phyloP scores from a whole-genome alignment of 2,888 invertebrate species.

The Aromia moschata region DNA sequence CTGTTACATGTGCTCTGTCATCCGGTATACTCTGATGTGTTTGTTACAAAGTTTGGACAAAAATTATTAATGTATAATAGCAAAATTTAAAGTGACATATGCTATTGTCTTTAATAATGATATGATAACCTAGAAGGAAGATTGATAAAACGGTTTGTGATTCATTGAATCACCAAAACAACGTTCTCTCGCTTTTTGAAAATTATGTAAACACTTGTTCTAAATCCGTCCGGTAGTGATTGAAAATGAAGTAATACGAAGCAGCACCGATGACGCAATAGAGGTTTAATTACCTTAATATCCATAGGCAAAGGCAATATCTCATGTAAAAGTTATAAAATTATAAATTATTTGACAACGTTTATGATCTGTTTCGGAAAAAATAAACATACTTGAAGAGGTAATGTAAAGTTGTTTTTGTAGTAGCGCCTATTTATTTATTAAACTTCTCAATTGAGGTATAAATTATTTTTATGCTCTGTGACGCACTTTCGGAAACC shows the following conservation, averaged over 20 bases:
- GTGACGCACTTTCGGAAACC: conserved; percentile 22
- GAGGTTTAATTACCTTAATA: conserved; percentile 4
- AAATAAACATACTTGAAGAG: conserved; percentile 26
- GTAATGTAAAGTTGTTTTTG: conserved; percentile 21
- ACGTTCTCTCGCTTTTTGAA: not conserved
- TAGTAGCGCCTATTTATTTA: conserved; percentile 27
- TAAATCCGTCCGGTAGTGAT: not conserved
- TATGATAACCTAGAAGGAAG: no score
- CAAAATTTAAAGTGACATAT: no score
- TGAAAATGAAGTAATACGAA: not conserved
- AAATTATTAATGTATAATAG: no score
- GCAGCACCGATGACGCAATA: not conserved
- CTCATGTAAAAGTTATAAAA: conserved; percentile 15
- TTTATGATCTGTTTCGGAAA: conserved; percentile 20
- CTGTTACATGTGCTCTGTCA: no score
- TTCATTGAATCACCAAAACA: no score
- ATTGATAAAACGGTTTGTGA: no score
- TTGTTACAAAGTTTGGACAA: no score
- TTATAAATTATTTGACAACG: conserved; percentile 21
- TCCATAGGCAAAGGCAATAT: conserved; percentile 8
- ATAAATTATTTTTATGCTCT: conserved; percentile 30
- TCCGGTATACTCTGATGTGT: no score
- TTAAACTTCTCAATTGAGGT: conserved; percentile 27
- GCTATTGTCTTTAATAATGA: no score
- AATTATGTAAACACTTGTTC: not conserved